These are phyloP conservation scores for Rugalucina vietnamica DNA, from an alignment of 2,888 invertebrate species.

Conservation along the genomic window DNA sequence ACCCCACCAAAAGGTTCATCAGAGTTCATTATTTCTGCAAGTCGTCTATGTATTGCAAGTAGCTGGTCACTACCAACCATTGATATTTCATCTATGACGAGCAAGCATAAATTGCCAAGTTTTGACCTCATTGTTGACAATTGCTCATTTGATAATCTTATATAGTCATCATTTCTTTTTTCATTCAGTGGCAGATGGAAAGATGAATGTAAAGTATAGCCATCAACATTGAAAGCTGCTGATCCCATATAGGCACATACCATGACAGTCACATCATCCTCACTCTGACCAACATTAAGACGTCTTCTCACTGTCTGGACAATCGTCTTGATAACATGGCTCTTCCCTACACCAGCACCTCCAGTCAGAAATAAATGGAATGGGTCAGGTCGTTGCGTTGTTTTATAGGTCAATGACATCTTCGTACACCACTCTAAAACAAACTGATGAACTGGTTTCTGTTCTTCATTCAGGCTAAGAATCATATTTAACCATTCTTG, in stretches of 20 bases:
- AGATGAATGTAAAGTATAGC: constrained; percentile 15
- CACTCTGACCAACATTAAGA: not conserved
- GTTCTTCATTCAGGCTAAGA: constrained; percentile 7
- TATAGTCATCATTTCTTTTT: not conserved
- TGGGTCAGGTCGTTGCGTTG: not conserved
- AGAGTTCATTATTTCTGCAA: not conserved
- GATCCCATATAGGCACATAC: constrained; percentile 17
- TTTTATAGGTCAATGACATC: constrained; percentile 18
- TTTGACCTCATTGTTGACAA: not conserved
- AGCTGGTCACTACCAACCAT: not conserved
- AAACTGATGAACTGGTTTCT: constrained; percentile 13
- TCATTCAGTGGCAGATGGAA: constrained; percentile 13
- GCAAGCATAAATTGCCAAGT: constrained; percentile 2
- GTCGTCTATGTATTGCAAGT: not conserved
- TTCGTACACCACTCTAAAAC: constrained; percentile 19
- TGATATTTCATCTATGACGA: constrained; percentile 12
- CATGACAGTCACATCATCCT: constrained; percentile 11
- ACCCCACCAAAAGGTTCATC: constrained; percentile 24
- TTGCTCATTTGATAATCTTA: constrained; percentile 13
- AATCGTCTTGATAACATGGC: constrained; percentile 17
- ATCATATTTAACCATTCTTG: constrained; percentile 21
- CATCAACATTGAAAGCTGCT: constrained; percentile 19
- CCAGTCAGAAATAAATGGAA: constrained; percentile 20
- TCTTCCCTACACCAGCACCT: constrained; percentile 22
- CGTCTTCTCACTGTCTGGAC: constrained; percentile 2